These are phyloP conservation scores for Drosophila lacertosa DNA, from an alignment of 1,140 invertebrate species.

Conservation along the genomic window DNA sequence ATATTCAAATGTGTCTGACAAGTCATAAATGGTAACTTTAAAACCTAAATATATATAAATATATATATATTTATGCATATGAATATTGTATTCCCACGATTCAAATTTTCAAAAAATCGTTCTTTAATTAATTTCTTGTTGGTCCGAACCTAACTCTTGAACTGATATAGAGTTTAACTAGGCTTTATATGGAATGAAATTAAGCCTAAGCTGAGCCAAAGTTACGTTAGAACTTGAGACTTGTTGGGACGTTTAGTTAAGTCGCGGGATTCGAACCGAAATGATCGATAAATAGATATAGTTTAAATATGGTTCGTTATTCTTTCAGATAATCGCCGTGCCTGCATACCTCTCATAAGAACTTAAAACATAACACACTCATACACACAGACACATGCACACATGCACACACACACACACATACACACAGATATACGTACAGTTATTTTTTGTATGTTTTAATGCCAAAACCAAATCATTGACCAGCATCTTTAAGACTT, in stretches of 20 bases:
- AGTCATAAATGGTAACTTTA: neutral
- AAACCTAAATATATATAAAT: neutral
- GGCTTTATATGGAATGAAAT: no score
- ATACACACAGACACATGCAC: slow-evolving; percentile 25
- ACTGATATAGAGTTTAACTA: no score
- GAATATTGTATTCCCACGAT: neutral
- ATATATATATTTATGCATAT: no score
- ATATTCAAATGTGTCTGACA: neutral
- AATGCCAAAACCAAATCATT: slow-evolving; percentile 71
- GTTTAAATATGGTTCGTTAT: slow-evolving; percentile 69
- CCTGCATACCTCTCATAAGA: slow-evolving; percentile 76
- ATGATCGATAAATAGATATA: slow-evolving; percentile 45
- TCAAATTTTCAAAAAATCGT: neutral
- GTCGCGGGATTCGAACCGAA: slow-evolving; percentile 18
- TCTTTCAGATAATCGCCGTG: slow-evolving; percentile 78
- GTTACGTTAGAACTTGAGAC: neutral
- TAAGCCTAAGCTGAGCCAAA: neutral
- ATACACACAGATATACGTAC: slow-evolving; percentile 10
- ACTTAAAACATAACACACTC: slow-evolving; percentile 26
- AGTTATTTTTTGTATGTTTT: slow-evolving; percentile 42
- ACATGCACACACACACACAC: slow-evolving; percentile 14
- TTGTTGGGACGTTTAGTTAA: slow-evolving; percentile 28
- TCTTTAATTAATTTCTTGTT: no score
- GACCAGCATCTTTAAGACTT: slow-evolving; percentile 64
- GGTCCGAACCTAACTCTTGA: no score